These are phyloP conservation scores for Itoplectis maculator DNA, from an alignment of 2,888 invertebrate species.

Conservation along the genomic window DNA sequence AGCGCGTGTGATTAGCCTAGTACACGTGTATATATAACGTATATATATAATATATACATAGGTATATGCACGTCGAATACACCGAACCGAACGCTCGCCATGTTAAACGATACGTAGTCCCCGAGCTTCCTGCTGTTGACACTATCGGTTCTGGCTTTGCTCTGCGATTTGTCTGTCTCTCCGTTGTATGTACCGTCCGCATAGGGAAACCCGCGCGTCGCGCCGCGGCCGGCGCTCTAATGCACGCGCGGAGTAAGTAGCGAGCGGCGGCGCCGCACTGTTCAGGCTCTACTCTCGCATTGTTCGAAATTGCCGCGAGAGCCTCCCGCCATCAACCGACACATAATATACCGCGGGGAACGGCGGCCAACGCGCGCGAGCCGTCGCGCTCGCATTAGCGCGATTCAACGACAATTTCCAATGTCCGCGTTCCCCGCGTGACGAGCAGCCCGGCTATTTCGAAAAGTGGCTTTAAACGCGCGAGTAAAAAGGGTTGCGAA, in stretches of 20 bases:
- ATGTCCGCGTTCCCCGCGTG: neutral
- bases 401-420: conserved; percentile 52
- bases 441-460: conserved; percentile 15
- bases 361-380: too few relatives aligned
- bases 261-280: conserved; percentile 8
- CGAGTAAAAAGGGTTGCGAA: conserved; percentile 41
- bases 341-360: conserved; percentile 7
- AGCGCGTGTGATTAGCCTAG: too few relatives aligned
- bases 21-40: neutral
- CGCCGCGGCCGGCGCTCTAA: conserved; percentile 2
- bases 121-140: conserved; percentile 66
- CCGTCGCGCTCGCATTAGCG: conserved; percentile 54
- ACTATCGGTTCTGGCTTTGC: conserved; percentile 59
- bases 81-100: conserved; percentile 46
- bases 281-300: conserved; percentile 40
- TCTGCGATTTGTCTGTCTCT: conserved; percentile 63
- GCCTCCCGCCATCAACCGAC: conserved; percentile 16
- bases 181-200: conserved; percentile 46
- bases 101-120: conserved; percentile 58
- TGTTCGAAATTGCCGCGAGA: conserved; percentile 60
- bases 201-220: conserved; percentile 29
- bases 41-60: neutral
- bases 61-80: neutral
- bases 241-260: conserved; percentile 32
- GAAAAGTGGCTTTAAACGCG: conserved; percentile 44